phyloP scores from a whole-genome alignment of 2,113 vertebrate species.

The Zingel zingel region DNA sequence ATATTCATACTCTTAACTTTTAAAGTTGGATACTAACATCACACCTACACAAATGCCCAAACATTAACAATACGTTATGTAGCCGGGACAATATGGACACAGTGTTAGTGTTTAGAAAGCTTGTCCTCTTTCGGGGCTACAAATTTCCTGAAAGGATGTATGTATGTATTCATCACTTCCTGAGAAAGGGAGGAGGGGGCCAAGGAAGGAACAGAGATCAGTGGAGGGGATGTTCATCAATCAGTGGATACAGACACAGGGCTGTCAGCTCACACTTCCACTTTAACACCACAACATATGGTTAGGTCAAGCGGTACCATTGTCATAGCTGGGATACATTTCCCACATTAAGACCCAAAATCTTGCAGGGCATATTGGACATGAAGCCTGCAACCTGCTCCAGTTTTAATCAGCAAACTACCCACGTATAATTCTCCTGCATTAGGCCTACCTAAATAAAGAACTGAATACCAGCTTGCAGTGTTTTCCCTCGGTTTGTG shows the following conservation, averaged over 20 bases:
- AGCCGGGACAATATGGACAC: neutral
- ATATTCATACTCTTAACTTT: neutral
- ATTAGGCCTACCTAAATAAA: neutral
- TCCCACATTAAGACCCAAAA: neutral
- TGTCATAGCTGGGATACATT: slow-evolving; percentile 31
- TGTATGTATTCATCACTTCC: slow-evolving; percentile 57
- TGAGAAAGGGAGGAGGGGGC: neutral
- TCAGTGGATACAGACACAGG: slow-evolving; percentile 39
- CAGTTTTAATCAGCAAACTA: neutral
- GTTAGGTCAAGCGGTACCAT: slow-evolving; percentile 7
- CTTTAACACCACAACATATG: slow-evolving; percentile 36
- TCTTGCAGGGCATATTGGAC: neutral
- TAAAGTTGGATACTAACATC: too few relatives aligned
- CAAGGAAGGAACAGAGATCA: slow-evolving; percentile 53
- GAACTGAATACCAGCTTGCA: neutral
- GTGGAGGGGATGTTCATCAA: slow-evolving; percentile 50
- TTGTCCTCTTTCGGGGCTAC: neutral
- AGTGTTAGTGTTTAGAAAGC: slow-evolving; percentile 31
- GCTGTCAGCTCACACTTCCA: slow-evolving; percentile 54
- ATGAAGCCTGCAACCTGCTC: neutral
- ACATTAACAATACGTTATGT: neutral
- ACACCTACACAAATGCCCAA: neutral
- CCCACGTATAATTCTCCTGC: neutral
- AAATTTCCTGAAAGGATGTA: slow-evolving; percentile 38
- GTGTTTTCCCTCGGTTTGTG: too few relatives aligned